Evolutionary conservation across 1,140 invertebrate species (phyloP).

Genomic region (Helicoverpa zea): DNA sequence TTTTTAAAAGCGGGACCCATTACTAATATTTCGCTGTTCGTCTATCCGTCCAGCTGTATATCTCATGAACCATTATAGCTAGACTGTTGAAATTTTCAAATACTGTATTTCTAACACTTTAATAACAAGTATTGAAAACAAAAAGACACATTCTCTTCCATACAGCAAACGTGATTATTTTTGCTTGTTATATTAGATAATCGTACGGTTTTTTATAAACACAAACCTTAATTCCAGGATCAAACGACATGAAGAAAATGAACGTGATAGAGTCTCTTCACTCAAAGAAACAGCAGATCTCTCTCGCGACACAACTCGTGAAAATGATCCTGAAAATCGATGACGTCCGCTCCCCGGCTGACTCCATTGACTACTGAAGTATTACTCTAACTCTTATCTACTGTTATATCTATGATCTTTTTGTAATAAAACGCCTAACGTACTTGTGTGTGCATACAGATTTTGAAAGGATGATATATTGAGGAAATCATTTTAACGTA

Average conservation of each 20-base stretch:
- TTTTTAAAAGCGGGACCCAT: too few relatives aligned
- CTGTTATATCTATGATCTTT: slow-evolving; percentile 30
- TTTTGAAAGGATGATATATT: neutral
- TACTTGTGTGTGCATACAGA: neutral
- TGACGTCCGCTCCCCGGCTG: slow-evolving; percentile 95
- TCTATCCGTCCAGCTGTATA: too few relatives aligned
- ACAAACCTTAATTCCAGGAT: slow-evolving; percentile 70
- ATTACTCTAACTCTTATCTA: slow-evolving; percentile 40
- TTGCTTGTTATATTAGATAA: neutral
- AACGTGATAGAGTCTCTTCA: slow-evolving; percentile 99
- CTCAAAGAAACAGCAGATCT: slow-evolving; percentile 99
- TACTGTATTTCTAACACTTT: too few relatives aligned
- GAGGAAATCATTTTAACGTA: too few relatives aligned
- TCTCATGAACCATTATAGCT: too few relatives aligned
- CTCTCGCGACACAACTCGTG: slow-evolving; percentile 98
- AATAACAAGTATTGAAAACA: too few relatives aligned
- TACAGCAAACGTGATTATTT: too few relatives aligned
- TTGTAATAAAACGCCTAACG: slow-evolving; percentile 36
- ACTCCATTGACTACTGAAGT: slow-evolving; percentile 74
- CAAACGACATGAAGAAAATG: slow-evolving; percentile 97
- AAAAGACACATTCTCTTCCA: too few relatives aligned
- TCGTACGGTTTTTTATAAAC: neutral
- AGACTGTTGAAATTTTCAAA: too few relatives aligned
- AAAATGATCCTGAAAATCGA: slow-evolving; percentile 99
- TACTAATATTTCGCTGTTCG: too few relatives aligned